Percentiles rank a stretch among this genome's conserved stretches.
phyloP scores from a whole-genome alignment of 1,140 invertebrate species.

The Nymphalis io region DNA sequence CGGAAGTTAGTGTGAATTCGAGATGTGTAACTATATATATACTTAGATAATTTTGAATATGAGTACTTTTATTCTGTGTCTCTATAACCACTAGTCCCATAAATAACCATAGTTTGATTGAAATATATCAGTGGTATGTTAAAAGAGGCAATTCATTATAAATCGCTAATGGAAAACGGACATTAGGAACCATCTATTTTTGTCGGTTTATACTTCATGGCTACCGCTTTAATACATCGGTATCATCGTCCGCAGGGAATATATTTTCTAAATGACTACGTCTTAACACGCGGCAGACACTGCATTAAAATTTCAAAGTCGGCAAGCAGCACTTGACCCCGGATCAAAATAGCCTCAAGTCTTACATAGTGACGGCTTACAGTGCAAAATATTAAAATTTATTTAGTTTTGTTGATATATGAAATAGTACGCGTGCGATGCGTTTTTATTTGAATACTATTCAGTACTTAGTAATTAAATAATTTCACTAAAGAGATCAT shows the following conservation, averaged over 20 bases:
- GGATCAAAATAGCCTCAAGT: conserved; percentile 42
- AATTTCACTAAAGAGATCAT: too few species aligned
- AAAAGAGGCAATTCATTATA: background rate
- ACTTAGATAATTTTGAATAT: too few species aligned
- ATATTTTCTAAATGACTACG: conserved; percentile 20
- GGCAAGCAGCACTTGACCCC: conserved; percentile 46
- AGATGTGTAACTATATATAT: too few species aligned
- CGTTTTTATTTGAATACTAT: too few species aligned
- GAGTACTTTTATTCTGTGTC: too few species aligned
- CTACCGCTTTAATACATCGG: background rate
- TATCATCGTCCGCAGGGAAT: background rate
- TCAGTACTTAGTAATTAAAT: too few species aligned
- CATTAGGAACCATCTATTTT: conserved; percentile 2
- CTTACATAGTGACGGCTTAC: conserved; percentile 18
- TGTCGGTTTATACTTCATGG: background rate
- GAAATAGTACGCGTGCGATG: too few species aligned
- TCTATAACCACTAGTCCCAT: too few species aligned
- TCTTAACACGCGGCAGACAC: conserved; percentile 29
- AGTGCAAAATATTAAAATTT: conserved; percentile 20
- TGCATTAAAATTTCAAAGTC: conserved; percentile 53
- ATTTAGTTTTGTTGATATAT: too few species aligned
- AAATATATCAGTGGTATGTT: too few species aligned
- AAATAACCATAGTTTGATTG: too few species aligned
- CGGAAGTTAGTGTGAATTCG: too few species aligned
- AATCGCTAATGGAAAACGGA: background rate